phyloP scores from a whole-genome alignment of 2,797 vertebrate genomes.

The Xerus rutilus region DNA sequence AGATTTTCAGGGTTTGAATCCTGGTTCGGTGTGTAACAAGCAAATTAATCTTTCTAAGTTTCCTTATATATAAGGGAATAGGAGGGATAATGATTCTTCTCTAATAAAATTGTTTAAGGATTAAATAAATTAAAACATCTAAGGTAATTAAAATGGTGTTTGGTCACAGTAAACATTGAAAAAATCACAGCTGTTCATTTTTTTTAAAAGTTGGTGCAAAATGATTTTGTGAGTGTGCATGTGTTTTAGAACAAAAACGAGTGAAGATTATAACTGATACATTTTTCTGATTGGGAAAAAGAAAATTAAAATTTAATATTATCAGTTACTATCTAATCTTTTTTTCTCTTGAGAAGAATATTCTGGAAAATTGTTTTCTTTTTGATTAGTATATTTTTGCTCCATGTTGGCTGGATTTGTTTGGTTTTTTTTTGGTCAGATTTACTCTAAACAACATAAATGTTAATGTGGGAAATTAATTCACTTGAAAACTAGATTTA shows the following conservation, averaged over 20 bases:
- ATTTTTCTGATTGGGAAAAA: constrained; percentile 35
- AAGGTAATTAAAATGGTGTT: background rate
- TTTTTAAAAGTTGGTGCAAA: constrained; percentile 43
- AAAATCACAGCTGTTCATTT: background rate
- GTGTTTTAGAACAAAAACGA: constrained; percentile 49
- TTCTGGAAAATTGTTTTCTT: background rate
- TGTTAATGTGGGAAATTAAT: constrained; percentile 19
- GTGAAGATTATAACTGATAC: background rate
- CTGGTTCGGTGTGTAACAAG: background rate
- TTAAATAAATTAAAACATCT: constrained; percentile 20
- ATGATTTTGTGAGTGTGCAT: background rate
- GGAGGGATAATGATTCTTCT: background rate
- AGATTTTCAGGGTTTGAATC: constrained; percentile 26
- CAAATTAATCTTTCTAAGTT: constrained; percentile 32
- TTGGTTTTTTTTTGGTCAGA: background rate
- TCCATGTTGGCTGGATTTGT: constrained; percentile 30
- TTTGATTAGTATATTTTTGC: background rate
- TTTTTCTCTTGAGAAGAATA: background rate
- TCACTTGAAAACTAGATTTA: constrained; percentile 38
- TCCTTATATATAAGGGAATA: constrained; percentile 8
- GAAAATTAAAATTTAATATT: constrained; percentile 39
- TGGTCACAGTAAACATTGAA: background rate
- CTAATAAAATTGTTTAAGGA: constrained; percentile 1
- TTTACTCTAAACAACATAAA: constrained; percentile 55
- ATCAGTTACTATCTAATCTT: background rate